These are phyloP conservation scores for Brachypalpus laphriformis DNA, from an alignment of 2,888 invertebrate species.

Conservation along the genomic window DNA sequence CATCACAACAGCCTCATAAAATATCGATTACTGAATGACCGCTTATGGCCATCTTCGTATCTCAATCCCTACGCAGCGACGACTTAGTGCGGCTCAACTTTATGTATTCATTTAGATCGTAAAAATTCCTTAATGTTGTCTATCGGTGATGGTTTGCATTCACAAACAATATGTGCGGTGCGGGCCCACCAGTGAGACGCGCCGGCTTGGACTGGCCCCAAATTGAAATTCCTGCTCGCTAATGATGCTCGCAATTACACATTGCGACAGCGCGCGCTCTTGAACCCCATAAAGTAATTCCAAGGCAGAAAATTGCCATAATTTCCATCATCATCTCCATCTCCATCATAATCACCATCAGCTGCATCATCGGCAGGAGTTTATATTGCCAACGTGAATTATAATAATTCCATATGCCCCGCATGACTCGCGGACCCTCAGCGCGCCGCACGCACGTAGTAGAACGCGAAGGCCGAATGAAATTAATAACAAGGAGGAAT, in stretches of 20 bases:
- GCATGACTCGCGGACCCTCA: conserved; percentile 57
- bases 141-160: conserved; percentile 11
- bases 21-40: conserved; percentile 56
- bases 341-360: conserved; percentile 74
- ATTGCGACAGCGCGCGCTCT: conserved; percentile 71
- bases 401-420: conserved; percentile 73
- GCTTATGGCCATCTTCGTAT: conserved; percentile 26
- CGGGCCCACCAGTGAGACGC: conserved; percentile 51
- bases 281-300: conserved; percentile 71
- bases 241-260: conserved; percentile 71
- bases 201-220: conserved; percentile 20
- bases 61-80: background rate
- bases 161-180: background rate
- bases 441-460: conserved; percentile 21
- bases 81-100: conserved; percentile 12
- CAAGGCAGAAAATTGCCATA: conserved; percentile 73
- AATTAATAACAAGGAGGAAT: conserved; percentile 70
- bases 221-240: conserved; percentile 68
- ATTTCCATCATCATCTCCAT: conserved; percentile 72
- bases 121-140: conserved; percentile 33
- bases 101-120: conserved; percentile 63
- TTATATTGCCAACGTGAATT: conserved; percentile 73
- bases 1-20: conserved; percentile 54
- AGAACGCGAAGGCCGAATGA: conserved; percentile 65
- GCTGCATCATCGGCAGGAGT: conserved; percentile 73